Percentiles rank a stretch among this genome's conserved stretches.
These are phyloP conservation scores for Protobothrops mucrosquamatus DNA, from an alignment of 2,113 vertebrate genomes.

Conservation along the genomic window DNA sequence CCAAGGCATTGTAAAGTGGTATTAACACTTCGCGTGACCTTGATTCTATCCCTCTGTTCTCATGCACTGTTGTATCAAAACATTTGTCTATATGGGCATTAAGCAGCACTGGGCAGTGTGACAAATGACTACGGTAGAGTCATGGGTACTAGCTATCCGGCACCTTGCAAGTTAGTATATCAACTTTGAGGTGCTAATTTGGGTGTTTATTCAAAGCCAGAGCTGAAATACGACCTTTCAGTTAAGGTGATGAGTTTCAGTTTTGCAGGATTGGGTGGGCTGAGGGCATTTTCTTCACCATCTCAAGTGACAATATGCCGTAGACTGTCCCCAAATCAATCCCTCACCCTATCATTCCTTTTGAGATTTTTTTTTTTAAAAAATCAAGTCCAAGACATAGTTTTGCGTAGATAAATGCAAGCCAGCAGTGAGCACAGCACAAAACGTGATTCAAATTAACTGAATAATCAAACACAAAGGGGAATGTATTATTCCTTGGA, in stretches of 20 bases:
- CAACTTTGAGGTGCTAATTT: background rate
- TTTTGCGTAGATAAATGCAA: background rate
- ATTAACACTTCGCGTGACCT: too few relatives aligned
- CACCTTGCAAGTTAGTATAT: background rate
- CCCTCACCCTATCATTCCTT: background rate
- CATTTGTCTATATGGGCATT: background rate
- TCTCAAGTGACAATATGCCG: background rate
- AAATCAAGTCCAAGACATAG: background rate
- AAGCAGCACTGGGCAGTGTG: background rate
- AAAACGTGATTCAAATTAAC: background rate
- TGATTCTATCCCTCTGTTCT: background rate
- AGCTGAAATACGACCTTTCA: background rate
- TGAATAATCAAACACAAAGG: conserved; percentile 46
- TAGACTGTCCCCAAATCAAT: background rate
- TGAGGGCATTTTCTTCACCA: background rate
- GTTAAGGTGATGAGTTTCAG: background rate
- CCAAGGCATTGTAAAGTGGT: too few relatives aligned
- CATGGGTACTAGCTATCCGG: too few relatives aligned
- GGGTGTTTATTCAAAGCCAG: background rate
- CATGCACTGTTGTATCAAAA: background rate
- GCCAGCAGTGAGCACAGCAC: background rate
- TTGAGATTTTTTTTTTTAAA: background rate
- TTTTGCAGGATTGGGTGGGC: background rate
- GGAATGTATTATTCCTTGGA: conserved; percentile 20
- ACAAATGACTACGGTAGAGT: background rate